Percentiles rank a stretch among this genome's conserved stretches.
Evolutionary conservation across 2,797 vertebrate species (phyloP).

Genomic region (Holocentrus rufus): DNA sequence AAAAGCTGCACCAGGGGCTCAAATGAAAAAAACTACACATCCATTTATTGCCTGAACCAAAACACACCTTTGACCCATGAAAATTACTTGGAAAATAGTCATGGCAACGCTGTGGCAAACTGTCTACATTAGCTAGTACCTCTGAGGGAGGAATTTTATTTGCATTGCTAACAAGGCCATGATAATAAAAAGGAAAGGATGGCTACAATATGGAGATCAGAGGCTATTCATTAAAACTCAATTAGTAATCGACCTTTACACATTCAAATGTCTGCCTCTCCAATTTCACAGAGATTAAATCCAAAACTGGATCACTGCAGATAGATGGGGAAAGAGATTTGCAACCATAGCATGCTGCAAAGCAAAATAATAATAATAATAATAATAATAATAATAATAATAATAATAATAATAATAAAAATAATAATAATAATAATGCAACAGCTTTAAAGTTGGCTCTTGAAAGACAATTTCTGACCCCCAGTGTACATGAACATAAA

Average conservation of each 20-base stretch:
- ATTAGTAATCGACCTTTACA: conserved; percentile 69
- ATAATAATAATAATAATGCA: too few relatives aligned
- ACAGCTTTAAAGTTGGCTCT: not conserved
- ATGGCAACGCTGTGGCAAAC: conserved; percentile 59
- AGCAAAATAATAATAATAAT: too few relatives aligned
- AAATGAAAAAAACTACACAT: not conserved
- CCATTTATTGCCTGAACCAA: conserved; percentile 29
- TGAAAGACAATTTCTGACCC: too few relatives aligned
- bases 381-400: too few relatives aligned
- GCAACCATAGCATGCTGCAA: conserved; percentile 11
- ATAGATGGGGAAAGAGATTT: not conserved
- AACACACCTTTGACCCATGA: conserved; percentile 29
- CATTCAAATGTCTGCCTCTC: conserved; percentile 75
- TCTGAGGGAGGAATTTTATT: conserved; percentile 63
- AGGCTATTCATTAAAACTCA: conserved; percentile 74
- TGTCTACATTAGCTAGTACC: conserved; percentile 30
- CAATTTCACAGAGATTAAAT: conserved; percentile 37
- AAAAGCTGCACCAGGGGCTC: not conserved
- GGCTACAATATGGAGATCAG: conserved; percentile 70
- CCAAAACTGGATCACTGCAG: conserved; percentile 6
- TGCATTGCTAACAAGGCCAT: conserved; percentile 68
- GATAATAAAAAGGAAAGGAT: conserved; percentile 68
- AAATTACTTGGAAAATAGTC: conserved; percentile 56
- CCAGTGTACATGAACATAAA: not conserved
- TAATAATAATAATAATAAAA: too few relatives aligned